Evolutionary conservation across 2,797 vertebrate genomes (phyloP).

Genomic region (Smutsia temminckii): DNA sequence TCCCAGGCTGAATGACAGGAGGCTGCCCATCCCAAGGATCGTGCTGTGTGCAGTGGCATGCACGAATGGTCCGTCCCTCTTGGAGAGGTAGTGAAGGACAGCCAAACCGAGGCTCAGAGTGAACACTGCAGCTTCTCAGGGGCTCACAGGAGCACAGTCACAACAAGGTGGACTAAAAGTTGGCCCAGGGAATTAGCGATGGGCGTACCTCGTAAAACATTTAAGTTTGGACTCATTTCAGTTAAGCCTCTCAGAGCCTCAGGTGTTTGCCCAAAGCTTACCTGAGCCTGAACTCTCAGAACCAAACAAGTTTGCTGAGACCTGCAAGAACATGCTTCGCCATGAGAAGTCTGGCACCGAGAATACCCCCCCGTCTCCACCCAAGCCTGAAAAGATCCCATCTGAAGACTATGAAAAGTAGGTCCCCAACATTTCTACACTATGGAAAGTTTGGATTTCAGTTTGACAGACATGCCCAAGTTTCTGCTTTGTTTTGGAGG

Average conservation of each 20-base stretch:
- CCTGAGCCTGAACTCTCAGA: constrained; percentile 72
- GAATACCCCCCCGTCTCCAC: background rate
- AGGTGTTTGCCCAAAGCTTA: constrained; percentile 76
- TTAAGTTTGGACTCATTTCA: constrained; percentile 74
- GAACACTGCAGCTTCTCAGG: background rate
- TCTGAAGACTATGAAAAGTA: background rate
- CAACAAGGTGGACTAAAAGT: background rate
- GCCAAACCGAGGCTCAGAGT: background rate
- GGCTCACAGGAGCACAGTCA: background rate
- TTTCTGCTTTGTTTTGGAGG: background rate
- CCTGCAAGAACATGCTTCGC: constrained; percentile 61
- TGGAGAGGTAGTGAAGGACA: background rate
- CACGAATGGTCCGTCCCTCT: background rate
- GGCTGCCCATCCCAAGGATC: background rate
- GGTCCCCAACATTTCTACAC: background rate
- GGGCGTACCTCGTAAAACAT: constrained; percentile 70
- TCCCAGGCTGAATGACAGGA: constrained; percentile 73
- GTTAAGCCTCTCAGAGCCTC: constrained; percentile 73
- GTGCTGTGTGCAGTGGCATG: background rate
- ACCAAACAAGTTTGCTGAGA: constrained; percentile 37
- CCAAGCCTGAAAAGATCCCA: background rate
- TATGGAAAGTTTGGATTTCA: background rate
- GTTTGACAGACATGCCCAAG: background rate
- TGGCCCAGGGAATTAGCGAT: constrained; percentile 74
- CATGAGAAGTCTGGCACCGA: background rate